Evolutionary conservation across 2,888 invertebrate species (phyloP), one percentile per base, ranked within the genome.

Genomic region (Tenthredo mesomela): DNA sequence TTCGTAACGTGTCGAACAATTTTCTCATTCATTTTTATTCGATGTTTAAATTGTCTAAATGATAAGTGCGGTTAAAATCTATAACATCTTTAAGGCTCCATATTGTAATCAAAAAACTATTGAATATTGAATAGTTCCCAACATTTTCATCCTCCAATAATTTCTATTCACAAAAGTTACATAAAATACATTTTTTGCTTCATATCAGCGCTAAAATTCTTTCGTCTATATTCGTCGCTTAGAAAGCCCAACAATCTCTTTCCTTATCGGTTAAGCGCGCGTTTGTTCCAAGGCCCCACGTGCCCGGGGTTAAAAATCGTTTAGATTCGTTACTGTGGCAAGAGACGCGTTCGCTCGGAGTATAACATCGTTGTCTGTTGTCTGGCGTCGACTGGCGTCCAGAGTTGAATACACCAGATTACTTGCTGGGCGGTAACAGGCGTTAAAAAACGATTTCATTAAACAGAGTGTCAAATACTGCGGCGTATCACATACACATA

Each of bases 381-480:
- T 43, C 73, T 40, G 71, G 71, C 71, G 71, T 73, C 71, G 71
- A 43, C 43, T 73, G 71, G 71, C 71, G 71, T 71, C 71, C 21
- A 29, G 18, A 29, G 18, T 21, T 43, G 6, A 7, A 67, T 67
- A 33, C 6, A 67, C 29, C 6, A 33, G 33, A 29, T 6, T 18
- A 67, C 29, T 33, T 15, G 5, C 33, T 33, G 67, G 67, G 67
- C 67, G 33, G 67, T 67, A 25, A 15, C 67, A 33, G 67, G 7
- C 33, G 67, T 21, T 18, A 12, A 25, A 25, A 61, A 58, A 21
- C 21, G 15, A 47, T 47, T 65, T 25, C 65, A 25, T 25, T n/a
- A 7, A 54, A 7, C n/a, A 54, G 54, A 54, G n/a, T 54, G 54
- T 54, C n/a, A n/a, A 54, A 54, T n/a, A 6, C 54, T n/a, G 7